phyloP scores from a whole-genome alignment of 2,113 vertebrate species.

The Oncorhynchus keta region DNA sequence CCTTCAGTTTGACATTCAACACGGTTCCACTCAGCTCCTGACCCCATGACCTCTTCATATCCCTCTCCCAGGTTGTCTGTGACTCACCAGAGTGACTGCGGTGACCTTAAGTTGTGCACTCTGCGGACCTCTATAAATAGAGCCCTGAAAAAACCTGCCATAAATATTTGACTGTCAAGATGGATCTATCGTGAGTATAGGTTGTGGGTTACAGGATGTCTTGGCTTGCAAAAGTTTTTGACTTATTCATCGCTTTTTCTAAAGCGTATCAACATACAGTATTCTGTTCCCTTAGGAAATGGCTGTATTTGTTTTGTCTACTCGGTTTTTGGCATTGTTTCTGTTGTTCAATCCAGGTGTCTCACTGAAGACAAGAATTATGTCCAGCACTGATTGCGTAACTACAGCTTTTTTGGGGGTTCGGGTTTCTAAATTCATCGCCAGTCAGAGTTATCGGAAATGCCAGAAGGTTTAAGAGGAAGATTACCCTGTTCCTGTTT shows the following conservation, averaged over 20 bases:
- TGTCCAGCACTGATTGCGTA: not conserved
- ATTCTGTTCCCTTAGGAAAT: not conserved
- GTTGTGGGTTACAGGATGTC: not conserved
- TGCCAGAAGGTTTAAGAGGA: not conserved
- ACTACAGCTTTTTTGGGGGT: no score
- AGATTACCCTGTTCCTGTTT: not conserved
- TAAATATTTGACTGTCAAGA: slow-evolving; percentile 49
- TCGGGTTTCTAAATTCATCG: not conserved
- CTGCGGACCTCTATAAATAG: slow-evolving; percentile 33
- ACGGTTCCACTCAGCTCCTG: slow-evolving; percentile 32
- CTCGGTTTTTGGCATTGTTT: not conserved
- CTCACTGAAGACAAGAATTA: not conserved
- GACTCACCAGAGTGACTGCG: slow-evolving; percentile 32
- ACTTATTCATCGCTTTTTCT: slow-evolving; percentile 10
- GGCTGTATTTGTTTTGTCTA: not conserved
- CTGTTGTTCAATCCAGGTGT: not conserved
- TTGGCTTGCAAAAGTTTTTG: not conserved
- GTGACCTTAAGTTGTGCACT: slow-evolving; percentile 47
- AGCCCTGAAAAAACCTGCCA: slow-evolving; percentile 31
- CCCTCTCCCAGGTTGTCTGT: slow-evolving; percentile 35
- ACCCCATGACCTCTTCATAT: slow-evolving; percentile 28
- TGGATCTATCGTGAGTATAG: slow-evolving; percentile 9
- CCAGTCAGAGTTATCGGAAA: not conserved
- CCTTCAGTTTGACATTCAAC: slow-evolving; percentile 66
- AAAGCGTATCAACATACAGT: not conserved